Conservation (phyloP, 2,888 invertebrate genomes). For the Drosophila colorata region DNA sequence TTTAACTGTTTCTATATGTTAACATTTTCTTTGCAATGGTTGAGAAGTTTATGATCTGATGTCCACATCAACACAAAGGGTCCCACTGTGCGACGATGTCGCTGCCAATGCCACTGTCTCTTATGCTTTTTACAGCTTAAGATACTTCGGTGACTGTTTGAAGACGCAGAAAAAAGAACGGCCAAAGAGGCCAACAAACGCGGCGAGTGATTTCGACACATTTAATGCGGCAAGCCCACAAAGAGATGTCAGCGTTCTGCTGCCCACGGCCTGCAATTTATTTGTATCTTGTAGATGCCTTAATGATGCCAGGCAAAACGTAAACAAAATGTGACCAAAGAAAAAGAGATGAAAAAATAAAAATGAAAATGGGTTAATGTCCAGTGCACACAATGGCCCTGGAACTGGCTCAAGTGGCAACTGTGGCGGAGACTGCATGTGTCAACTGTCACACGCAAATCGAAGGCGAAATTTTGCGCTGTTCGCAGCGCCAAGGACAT, state of each 20-base stretch:
- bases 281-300: constrained; percentile 43
- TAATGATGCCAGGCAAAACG: constrained; percentile 36
- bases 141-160: constrained; percentile 24
- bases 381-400: constrained; percentile 57
- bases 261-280: constrained; percentile 53
- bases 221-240: constrained; percentile 62
- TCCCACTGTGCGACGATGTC: constrained; percentile 1
- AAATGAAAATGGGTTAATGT: constrained; percentile 68
- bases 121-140: constrained; percentile 18
- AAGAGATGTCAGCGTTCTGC: constrained; percentile 66
- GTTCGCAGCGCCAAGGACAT: constrained; percentile 55
- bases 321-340: constrained; percentile 42
- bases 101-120: constrained; percentile 15
- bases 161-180: constrained; percentile 18
- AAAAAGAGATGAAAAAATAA: constrained; percentile 1
- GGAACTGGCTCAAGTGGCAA: constrained; percentile 40
- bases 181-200: constrained; percentile 44
- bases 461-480: constrained; percentile 59
- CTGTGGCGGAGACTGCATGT: constrained; percentile 39
- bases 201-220: constrained; percentile 66
- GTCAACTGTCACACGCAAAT: constrained; percentile 61
- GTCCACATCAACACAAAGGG: neutral
- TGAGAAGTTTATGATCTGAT: no score
- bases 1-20: neutral
- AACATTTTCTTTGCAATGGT: neutral